phyloP scores from a whole-genome alignment of 1,140 invertebrate genomes.

The Prorops nasuta region DNA sequence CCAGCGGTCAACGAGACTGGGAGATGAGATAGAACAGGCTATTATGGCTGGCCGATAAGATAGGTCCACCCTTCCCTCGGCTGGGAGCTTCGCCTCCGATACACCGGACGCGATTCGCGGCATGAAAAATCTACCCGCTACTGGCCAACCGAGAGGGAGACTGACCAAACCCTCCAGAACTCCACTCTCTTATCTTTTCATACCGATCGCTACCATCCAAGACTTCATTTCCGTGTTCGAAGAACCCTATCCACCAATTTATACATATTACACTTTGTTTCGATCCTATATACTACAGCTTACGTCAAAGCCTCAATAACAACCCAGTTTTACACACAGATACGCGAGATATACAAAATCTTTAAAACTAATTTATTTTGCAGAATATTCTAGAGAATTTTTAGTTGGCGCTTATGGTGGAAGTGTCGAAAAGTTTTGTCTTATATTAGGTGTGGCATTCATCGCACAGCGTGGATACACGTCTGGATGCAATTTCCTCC shows the following conservation, averaged over 20 bases:
- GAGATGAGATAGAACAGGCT: conserved; percentile 56
- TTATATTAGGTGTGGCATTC: no score
- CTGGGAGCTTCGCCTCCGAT: conserved; percentile 40
- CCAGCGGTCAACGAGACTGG: conserved; percentile 31
- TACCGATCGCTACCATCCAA: conserved; percentile 50
- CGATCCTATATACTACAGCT: no score
- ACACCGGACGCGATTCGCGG: conserved; percentile 49
- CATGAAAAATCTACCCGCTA: conserved; percentile 45
- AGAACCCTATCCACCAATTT: conserved; percentile 45
- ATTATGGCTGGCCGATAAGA: conserved; percentile 55
- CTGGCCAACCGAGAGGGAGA: conserved; percentile 10
- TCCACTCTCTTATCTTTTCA: conserved; percentile 48
- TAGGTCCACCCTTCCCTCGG: conserved; percentile 42
- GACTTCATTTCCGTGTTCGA: conserved; percentile 55
- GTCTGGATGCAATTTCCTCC: no score
- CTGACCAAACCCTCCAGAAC: conserved; percentile 35
- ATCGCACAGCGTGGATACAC: no score
- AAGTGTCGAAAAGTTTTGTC: no score
- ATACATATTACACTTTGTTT: no score
- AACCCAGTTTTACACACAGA: no score
- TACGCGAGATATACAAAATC: no score
- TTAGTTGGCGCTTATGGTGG: no score
- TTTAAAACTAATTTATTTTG: no score
- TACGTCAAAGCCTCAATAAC: no score
- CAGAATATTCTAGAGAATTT: no score